phyloP scores from a whole-genome alignment of 2,888 invertebrate genomes.

The Meiosimyza decipiens region DNA sequence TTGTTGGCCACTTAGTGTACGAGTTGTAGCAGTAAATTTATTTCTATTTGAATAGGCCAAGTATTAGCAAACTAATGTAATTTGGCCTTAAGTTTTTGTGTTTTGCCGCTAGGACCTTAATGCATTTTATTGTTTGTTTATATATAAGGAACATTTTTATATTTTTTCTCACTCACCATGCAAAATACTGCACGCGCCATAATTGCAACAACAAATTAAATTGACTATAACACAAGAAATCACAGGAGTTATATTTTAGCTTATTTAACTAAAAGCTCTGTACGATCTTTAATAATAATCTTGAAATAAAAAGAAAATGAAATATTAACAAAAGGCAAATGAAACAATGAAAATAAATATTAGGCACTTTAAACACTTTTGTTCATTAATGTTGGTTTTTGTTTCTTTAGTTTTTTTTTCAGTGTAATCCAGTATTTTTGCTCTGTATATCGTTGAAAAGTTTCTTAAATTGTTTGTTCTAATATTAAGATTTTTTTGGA shows the following conservation, averaged over 20 bases:
- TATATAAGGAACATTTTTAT: neutral
- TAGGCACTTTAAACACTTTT: constrained; percentile 24
- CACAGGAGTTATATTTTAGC: constrained; percentile 43
- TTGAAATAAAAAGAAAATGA: constrained; percentile 47
- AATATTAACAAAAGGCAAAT: constrained; percentile 47
- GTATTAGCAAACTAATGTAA: too few species aligned
- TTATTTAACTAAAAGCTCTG: constrained; percentile 49
- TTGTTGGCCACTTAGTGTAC: too few species aligned
- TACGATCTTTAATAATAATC: constrained; percentile 50
- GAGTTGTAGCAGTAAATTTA: too few species aligned
- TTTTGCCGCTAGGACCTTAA: neutral
- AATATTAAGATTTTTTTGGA: neutral
- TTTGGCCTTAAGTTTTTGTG: neutral
- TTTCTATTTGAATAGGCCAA: too few species aligned
- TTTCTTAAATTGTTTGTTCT: constrained; percentile 1
- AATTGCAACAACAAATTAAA: constrained; percentile 54
- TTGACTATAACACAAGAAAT: constrained; percentile 57
- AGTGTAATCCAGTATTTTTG: neutral
- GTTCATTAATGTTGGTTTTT: neutral
- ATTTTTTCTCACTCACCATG: constrained; percentile 62
- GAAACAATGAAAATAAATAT: constrained; percentile 19
- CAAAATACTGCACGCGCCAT: constrained; percentile 66
- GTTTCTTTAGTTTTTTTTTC: neutral
- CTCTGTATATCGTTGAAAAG: neutral
- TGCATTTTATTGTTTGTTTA: neutral